phyloP scores from a whole-genome alignment of 2,797 vertebrate genomes.

The Trachurus trachurus region DNA sequence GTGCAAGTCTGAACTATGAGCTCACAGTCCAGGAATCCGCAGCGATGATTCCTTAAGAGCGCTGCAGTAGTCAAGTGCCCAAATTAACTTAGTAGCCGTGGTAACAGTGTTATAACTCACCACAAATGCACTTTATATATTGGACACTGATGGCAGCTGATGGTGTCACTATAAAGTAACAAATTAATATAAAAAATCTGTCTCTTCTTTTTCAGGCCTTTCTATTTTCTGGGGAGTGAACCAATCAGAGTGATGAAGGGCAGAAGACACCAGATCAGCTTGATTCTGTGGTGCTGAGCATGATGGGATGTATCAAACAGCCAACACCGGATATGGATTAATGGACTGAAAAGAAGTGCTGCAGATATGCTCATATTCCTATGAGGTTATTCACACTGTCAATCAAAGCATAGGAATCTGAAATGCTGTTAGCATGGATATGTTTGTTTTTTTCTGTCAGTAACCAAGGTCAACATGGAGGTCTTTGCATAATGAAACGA shows the following conservation, averaged over 20 bases:
- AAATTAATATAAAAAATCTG: slow-evolving; percentile 13
- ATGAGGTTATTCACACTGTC: slow-evolving; percentile 12
- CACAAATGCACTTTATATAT: slow-evolving; percentile 40
- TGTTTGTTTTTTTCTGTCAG: not conserved
- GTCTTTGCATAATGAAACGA: slow-evolving; percentile 8
- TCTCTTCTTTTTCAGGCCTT: slow-evolving; percentile 43
- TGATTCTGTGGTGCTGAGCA: slow-evolving; percentile 11
- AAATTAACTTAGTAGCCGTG: slow-evolving; percentile 77
- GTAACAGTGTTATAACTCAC: slow-evolving; percentile 68
- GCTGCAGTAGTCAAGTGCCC: slow-evolving; percentile 67
- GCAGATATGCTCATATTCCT: slow-evolving; percentile 13
- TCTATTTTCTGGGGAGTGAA: slow-evolving; percentile 12
- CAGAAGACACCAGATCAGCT: slow-evolving; percentile 16
- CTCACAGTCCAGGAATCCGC: slow-evolving; percentile 79
- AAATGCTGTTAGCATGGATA: slow-evolving; percentile 12
- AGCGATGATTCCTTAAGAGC: slow-evolving; percentile 72
- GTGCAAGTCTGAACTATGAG: slow-evolving; percentile 80
- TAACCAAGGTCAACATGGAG: not conserved
- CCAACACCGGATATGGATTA: slow-evolving; percentile 28
- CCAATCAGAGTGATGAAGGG: slow-evolving; percentile 27
- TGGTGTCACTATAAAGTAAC: not conserved
- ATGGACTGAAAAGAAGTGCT: slow-evolving; percentile 17
- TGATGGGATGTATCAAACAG: slow-evolving; percentile 25
- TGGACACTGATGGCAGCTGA: no score
- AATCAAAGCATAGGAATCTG: slow-evolving; percentile 22